Evolutionary conservation across 2,888 invertebrate species (phyloP).

Genomic region (Petrolisthes cinctipes): DNA sequence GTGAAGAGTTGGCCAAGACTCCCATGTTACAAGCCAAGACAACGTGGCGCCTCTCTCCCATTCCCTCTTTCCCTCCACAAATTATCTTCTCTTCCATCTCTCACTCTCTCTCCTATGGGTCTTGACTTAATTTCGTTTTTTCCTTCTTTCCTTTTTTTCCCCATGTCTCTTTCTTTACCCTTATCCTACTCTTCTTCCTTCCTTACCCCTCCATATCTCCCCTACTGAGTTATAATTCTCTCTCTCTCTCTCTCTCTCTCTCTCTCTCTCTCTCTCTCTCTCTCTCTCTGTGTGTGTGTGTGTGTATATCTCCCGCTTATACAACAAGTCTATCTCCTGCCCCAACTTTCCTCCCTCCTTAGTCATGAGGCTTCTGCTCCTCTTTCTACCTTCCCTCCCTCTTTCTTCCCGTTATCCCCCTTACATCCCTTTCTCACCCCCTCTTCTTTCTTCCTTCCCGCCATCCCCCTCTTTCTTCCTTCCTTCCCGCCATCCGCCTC

Average conservation of each 20-base stretch:
- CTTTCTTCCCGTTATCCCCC: neutral
- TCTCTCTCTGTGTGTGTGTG: too few relatives aligned
- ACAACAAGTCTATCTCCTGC: too few relatives aligned
- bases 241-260: too few relatives aligned
- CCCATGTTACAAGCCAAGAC: conserved; percentile 5
- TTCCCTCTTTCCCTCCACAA: neutral
- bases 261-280: too few relatives aligned
- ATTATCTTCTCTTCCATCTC: neutral
- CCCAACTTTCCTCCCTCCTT: too few relatives aligned
- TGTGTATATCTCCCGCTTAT: too few relatives aligned
- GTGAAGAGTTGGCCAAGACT: neutral
- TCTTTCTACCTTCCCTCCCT: neutral
- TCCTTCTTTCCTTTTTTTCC: too few relatives aligned
- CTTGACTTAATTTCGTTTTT: too few relatives aligned
- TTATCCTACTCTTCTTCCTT: too few relatives aligned
- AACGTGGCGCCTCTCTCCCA: neutral
- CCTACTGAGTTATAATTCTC: too few relatives aligned
- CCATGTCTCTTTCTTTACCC: too few relatives aligned
- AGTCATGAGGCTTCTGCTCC: neutral
- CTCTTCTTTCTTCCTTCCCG: neutral
- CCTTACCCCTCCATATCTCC: too few relatives aligned
- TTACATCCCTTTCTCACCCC: neutral
- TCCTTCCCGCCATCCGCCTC: neutral
- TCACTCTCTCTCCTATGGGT: neutral
- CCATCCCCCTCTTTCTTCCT: neutral